phyloP scores from a whole-genome alignment of 2,113 vertebrate genomes.

The Plotosus lineatus region DNA sequence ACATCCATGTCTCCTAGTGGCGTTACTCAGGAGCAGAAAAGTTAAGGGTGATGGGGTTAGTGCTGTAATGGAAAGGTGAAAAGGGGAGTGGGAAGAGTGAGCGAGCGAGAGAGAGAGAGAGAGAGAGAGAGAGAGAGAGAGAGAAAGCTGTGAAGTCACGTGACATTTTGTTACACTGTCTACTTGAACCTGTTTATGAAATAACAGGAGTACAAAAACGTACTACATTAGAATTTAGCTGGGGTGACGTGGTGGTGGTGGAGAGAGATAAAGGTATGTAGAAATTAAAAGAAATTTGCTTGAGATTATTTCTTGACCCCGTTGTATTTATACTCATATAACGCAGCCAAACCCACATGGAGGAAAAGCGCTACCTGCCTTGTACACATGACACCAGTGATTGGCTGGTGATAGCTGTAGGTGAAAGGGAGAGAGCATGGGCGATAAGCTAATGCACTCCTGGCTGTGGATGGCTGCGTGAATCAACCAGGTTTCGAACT shows the following conservation, averaged over 20 bases:
- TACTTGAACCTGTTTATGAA: slow-evolving; percentile 4
- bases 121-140: slow-evolving; percentile 17
- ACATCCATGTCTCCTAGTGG: slow-evolving; percentile 21
- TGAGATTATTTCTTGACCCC: background rate
- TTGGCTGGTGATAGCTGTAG: no score
- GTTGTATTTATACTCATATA: background rate
- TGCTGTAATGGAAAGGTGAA: slow-evolving; percentile 38
- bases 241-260: background rate
- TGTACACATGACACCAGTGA: no score
- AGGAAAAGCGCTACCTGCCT: no score
- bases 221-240: background rate
- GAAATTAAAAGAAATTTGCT: background rate
- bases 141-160: slow-evolving; percentile 40
- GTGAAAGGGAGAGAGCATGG: no score
- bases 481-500: no score
- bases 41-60: slow-evolving; percentile 2
- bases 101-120: slow-evolving; percentile 25
- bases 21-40: background rate
- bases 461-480: no score
- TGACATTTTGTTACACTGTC: background rate
- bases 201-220: background rate
- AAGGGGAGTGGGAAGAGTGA: no score
- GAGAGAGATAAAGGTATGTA: no score
- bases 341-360: background rate
- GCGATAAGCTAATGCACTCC: no score